Percentiles rank a stretch among this genome's conserved stretches.
Conservation (phyloP, 1,140 invertebrate species). For the Bemisia tabaci region DNA sequence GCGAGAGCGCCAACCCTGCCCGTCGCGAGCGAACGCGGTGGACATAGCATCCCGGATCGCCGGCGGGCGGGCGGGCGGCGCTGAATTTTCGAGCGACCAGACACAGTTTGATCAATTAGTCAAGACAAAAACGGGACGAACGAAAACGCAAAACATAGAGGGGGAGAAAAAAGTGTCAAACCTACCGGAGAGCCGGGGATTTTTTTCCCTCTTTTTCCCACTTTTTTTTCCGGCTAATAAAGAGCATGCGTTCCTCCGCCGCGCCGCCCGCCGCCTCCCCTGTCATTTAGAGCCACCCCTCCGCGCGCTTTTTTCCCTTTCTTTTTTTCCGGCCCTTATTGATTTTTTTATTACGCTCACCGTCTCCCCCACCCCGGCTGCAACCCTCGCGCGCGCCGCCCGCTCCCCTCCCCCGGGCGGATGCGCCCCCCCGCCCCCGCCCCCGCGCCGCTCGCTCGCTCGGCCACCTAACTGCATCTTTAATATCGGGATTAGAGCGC, state of each 20-base stretch:
- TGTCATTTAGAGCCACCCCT: background rate
- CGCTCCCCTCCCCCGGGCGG: background rate
- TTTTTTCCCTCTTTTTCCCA: background rate
- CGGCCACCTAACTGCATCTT: background rate
- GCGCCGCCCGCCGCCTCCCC: too few relatives aligned
- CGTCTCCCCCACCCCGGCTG: background rate
- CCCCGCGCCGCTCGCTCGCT: background rate
- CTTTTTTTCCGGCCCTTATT: background rate
- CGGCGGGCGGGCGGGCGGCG: too few relatives aligned
- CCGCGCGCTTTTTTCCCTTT: background rate
- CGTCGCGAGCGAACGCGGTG: too few relatives aligned
- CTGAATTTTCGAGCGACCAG: too few relatives aligned
- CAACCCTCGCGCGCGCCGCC: too few relatives aligned
- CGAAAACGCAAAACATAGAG: background rate
- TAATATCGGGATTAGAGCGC: background rate
- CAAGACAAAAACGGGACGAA: background rate
- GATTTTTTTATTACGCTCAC: background rate
- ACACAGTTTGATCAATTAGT: background rate
- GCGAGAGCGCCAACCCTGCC: too few relatives aligned
- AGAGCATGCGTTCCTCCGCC: background rate
- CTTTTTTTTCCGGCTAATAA: background rate
- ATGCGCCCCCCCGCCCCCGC: too few relatives aligned
- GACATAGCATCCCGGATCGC: too few relatives aligned
- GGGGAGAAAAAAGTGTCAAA: background rate
- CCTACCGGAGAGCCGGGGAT: background rate